A percentile compares a stretch with the other conserved stretches of the same genome.
phyloP scores from a whole-genome alignment of 2,113 vertebrate genomes.

The Tringa solitaria region DNA sequence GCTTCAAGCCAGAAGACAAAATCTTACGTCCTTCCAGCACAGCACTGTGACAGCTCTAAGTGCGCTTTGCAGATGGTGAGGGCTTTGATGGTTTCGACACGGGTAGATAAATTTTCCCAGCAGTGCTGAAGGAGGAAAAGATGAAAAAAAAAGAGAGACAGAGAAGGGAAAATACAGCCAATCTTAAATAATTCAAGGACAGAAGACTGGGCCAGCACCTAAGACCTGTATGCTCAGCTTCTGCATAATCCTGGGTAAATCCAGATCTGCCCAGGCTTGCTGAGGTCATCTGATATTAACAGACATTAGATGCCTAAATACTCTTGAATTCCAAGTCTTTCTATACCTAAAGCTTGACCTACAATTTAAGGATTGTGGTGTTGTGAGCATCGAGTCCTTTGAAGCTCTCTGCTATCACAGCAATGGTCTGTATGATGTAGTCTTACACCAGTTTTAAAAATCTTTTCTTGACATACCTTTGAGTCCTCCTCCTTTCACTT shows the following conservation, averaged over 20 bases:
- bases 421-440: background rate
- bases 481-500: constrained; percentile 68
- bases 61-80: background rate
- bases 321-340: background rate
- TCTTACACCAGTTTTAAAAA: background rate
- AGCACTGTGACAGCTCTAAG: background rate
- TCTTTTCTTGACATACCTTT: constrained; percentile 71
- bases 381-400: background rate
- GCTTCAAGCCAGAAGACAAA: background rate
- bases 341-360: background rate
- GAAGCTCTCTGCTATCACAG: background rate
- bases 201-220: background rate
- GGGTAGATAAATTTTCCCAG: background rate
- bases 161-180: background rate
- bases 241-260: background rate
- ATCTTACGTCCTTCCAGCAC: background rate
- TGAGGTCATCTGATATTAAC: background rate
- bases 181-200: background rate
- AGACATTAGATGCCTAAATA: background rate
- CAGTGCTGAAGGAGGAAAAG: background rate
- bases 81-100: background rate
- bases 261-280: background rate
- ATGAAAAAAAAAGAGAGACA: background rate
- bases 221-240: background rate
- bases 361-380: background rate